These are phyloP conservation scores for Poeciliopsis occidentalis DNA, from an alignment of 2,113 vertebrate species.

Conservation along the genomic window DNA sequence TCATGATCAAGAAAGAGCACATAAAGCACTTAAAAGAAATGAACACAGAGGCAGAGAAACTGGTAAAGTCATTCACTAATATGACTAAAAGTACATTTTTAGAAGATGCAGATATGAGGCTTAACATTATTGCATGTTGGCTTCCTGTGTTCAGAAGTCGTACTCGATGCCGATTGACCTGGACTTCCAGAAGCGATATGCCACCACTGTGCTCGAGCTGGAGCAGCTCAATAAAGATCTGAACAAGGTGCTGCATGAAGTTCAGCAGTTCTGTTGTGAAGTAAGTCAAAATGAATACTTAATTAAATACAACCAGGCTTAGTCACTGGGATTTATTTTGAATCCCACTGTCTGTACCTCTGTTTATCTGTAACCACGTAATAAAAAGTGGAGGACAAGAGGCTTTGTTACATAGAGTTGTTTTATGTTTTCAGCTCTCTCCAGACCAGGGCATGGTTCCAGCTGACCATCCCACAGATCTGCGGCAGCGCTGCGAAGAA, in stretches of 20 bases:
- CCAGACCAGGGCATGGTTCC: slow-evolving; percentile 95
- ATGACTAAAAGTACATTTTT: not conserved
- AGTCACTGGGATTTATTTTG: not conserved
- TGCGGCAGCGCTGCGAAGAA: slow-evolving; percentile 90
- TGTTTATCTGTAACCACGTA: no score
- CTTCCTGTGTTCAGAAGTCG: slow-evolving; percentile 85
- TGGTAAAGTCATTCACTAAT: slow-evolving; percentile 78
- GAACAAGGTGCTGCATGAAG: slow-evolving; percentile 96
- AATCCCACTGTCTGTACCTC: not conserved
- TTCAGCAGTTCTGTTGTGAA: slow-evolving; percentile 96
- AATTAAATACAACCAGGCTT: not conserved
- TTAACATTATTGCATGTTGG: not conserved
- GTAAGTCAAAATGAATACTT: slow-evolving; percentile 66
- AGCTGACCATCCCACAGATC: slow-evolving; percentile 90
- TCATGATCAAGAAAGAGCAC: slow-evolving; percentile 99
- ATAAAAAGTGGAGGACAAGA: not conserved
- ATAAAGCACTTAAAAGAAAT: slow-evolving; percentile 97
- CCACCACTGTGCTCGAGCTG: slow-evolving; percentile 93
- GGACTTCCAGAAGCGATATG: slow-evolving; percentile 96
- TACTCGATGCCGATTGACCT: slow-evolving; percentile 91
- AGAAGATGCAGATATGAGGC: not conserved
- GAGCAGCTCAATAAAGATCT: slow-evolving; percentile 98
- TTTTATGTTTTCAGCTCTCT: slow-evolving; percentile 82
- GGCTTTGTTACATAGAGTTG: not conserved
- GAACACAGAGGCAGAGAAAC: slow-evolving; percentile 98